Evolutionary conservation across 2,888 invertebrate species (phyloP).

Genomic region (Allophyes oxyacanthae): DNA sequence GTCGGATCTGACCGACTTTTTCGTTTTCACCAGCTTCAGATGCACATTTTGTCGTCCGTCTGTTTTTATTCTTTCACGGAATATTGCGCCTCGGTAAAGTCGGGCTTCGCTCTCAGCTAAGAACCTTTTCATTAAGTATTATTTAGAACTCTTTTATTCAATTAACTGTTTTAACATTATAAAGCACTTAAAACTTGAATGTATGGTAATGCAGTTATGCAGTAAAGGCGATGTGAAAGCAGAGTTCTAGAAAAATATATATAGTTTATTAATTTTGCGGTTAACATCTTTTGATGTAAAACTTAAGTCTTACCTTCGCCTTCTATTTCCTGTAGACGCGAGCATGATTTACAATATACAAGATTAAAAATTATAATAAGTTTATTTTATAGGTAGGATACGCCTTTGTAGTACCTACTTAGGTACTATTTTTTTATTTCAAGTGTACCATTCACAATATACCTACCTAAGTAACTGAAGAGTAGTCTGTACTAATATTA

Average conservation of each 20-base stretch:
- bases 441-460: too few relatives aligned
- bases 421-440: too few relatives aligned
- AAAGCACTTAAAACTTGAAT: constrained; percentile 30
- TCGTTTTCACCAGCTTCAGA: constrained; percentile 64
- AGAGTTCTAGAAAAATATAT: neutral
- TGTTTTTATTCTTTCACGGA: constrained; percentile 49
- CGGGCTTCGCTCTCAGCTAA: constrained; percentile 35
- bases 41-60: constrained; percentile 64
- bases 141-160: constrained; percentile 31
- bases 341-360: too few relatives aligned
- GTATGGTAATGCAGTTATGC: neutral
- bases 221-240: neutral
- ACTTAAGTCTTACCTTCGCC: too few relatives aligned
- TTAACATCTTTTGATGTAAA: too few relatives aligned
- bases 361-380: too few relatives aligned
- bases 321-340: too few relatives aligned
- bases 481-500: too few relatives aligned
- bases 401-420: too few relatives aligned
- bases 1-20: constrained; percentile 70
- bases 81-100: constrained; percentile 39
- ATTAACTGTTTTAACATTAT: constrained; percentile 28
- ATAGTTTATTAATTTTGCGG: too few relatives aligned
- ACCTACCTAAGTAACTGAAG: too few relatives aligned
- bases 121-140: constrained; percentile 51
- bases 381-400: too few relatives aligned